A percentile compares a stretch with the other conserved stretches of the same genome.
Conservation (phyloP, 53 echinoderm and acorn worm species). For the Apostichopus leukothele region DNA sequence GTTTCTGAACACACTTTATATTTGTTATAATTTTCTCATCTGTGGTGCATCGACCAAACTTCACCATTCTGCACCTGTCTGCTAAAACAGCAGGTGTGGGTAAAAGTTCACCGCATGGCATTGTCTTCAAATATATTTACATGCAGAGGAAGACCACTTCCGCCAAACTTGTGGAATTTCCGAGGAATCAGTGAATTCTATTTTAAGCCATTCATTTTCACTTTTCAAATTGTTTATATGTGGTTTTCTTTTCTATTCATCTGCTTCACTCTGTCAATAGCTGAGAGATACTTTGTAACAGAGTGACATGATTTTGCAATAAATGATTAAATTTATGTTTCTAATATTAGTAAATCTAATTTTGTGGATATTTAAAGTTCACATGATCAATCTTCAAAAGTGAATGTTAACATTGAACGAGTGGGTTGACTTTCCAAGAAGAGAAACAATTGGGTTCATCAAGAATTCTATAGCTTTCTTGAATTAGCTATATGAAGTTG, state of each 20-base stretch:
- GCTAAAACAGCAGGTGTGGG: background rate
- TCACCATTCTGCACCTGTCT: background rate
- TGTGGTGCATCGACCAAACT: background rate
- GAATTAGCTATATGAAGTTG: too few species aligned
- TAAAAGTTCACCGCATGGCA: background rate
- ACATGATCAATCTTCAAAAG: too few species aligned
- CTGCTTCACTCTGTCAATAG: background rate
- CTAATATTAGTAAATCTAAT: too few species aligned
- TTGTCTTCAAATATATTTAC: background rate
- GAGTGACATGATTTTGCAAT: too few species aligned
- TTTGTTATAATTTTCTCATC: background rate
- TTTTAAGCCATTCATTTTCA: background rate
- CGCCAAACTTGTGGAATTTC: background rate
- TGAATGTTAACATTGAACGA: too few species aligned
- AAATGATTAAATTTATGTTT: too few species aligned
- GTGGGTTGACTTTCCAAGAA: too few species aligned
- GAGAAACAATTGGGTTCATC: too few species aligned
- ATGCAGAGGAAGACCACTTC: background rate
- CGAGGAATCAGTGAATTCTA: background rate
- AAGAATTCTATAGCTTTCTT: too few species aligned
- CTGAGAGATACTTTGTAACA: too few species aligned
- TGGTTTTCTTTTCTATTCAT: background rate
- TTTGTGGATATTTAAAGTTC: too few species aligned
- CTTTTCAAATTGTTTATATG: background rate
- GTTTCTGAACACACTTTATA: too few species aligned